Base-by-base conservation (phyloP, 2,888 invertebrate species). In the Timandra comae region DNA sequence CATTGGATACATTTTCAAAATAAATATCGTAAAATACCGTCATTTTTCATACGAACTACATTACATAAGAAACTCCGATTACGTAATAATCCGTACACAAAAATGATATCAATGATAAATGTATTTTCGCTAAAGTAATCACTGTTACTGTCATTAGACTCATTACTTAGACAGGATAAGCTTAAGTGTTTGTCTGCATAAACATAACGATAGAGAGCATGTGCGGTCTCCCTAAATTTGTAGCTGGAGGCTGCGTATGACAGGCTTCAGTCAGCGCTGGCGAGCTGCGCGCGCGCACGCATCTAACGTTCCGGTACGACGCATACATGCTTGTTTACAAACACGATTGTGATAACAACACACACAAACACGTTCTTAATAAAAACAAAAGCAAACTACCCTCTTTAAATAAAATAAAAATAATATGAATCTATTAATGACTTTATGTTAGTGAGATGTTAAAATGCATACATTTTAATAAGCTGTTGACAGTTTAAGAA, bases 201-300 rank as follows among this genome's bases (percentile, higher is more conserved):
- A 28, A 28, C 19, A 27, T 16, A 29, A 16, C 30, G 12, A n/a
- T 33, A 27, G 22, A 36, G 38, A 43, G 36, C 38, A 39, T 11
- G 30, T 23, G 30, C 42, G 29, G 38, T 46, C 59, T 71, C 66
- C 64, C 67, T 65, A 67, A 68, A 68, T 63, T 56, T 58, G 49
- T 61, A 48, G 52, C 59, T 64, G 70, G 76, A 77, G 68, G 72
- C 62, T 72, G 70, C 63, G 69, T 65, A 57, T 72, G 72, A 69
- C 74, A 79, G 74, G 70, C 76, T 79, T 16, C 16, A 85, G 84
- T 85, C 65, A 75, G 68, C 63, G 72, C 64, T 68, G 65, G 78
- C 61, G 35, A 64, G 65, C 66, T 44, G 76, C 82, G 82, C 82
- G 82, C 49, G 74, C 85, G 84, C 84, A 84, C 85, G 84, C 64